phyloP scores from a whole-genome alignment of 2,797 vertebrate species.

The Lateolabrax maculatus region DNA sequence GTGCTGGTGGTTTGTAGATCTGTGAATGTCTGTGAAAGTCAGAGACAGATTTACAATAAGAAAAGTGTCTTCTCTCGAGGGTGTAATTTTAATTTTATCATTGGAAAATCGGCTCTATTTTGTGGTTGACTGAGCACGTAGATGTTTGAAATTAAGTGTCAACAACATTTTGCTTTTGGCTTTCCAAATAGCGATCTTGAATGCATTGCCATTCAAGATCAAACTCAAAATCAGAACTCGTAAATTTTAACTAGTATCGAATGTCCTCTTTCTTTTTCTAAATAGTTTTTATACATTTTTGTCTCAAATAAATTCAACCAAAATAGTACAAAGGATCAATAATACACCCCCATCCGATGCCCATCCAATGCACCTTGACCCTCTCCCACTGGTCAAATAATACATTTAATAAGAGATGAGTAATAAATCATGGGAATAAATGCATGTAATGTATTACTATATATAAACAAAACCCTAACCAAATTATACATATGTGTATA shows the following conservation, averaged over 20 bases:
- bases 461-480: too few relatives aligned
- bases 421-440: neutral
- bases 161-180: neutral
- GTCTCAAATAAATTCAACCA: neutral
- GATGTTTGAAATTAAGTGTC: neutral
- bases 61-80: neutral
- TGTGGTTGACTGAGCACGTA: neutral
- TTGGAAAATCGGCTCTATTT: slow-evolving; percentile 5
- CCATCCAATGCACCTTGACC: neutral
- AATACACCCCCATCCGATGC: neutral
- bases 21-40: neutral
- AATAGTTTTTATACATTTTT: neutral
- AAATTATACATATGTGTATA: too few relatives aligned
- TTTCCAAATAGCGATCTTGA: neutral
- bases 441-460: too few relatives aligned
- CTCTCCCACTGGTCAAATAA: too few relatives aligned
- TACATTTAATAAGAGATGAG: too few relatives aligned
- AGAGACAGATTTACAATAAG: neutral
- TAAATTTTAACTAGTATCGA: neutral
- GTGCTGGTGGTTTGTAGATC: neutral
- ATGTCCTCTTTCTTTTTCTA: neutral
- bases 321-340: neutral
- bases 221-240: too few relatives aligned
- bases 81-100: neutral
- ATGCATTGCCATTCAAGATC: neutral